Evolutionary conservation across 2,113 vertebrate species (phyloP).

Genomic region (Amblyopsis rosae): DNA sequence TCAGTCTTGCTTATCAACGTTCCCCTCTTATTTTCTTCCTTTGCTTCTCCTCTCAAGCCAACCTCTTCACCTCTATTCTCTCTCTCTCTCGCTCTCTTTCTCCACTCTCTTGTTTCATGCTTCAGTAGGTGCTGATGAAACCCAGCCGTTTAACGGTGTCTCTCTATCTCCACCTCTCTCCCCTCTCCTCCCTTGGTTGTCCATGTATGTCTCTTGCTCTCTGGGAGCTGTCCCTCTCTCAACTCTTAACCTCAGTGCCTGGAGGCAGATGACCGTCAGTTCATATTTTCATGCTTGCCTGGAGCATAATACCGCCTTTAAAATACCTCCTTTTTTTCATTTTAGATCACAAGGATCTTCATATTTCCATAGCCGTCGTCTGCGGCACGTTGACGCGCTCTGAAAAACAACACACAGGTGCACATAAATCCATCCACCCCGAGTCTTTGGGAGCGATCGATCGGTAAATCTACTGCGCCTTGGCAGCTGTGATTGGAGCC

Average conservation of each 20-base stretch:
- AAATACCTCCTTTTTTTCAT: too few relatives aligned
- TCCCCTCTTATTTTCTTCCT: background rate
- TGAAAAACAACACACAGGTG: background rate
- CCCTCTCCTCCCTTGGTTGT: background rate
- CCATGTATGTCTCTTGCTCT: too few relatives aligned
- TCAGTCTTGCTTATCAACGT: slow-evolving; percentile 44
- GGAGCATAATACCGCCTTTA: background rate
- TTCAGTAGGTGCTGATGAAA: slow-evolving; percentile 50
- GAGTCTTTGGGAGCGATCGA: slow-evolving; percentile 46
- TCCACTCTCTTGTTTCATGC: slow-evolving; percentile 42
- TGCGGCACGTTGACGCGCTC: background rate
- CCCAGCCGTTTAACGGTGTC: slow-evolving; percentile 40
- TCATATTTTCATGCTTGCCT: too few relatives aligned
- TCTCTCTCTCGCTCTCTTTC: slow-evolving; percentile 27
- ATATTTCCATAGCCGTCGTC: too few relatives aligned
- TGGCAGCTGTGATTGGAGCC: slow-evolving; percentile 53
- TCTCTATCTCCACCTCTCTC: slow-evolving; percentile 3
- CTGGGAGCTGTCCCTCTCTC: slow-evolving; percentile 5
- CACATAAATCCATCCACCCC: slow-evolving; percentile 10
- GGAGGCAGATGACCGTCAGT: too few relatives aligned
- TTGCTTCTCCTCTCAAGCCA: slow-evolving; percentile 25
- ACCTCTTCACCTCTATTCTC: slow-evolving; percentile 24
- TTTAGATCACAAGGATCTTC: too few relatives aligned
- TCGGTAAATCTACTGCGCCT: slow-evolving; percentile 49
- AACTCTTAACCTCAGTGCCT: slow-evolving; percentile 42